A percentile compares a stretch with the other conserved stretches of the same genome.
Evolutionary conservation across 2,888 invertebrate genomes (phyloP).

Genomic region (Mesochorus sp.): DNA sequence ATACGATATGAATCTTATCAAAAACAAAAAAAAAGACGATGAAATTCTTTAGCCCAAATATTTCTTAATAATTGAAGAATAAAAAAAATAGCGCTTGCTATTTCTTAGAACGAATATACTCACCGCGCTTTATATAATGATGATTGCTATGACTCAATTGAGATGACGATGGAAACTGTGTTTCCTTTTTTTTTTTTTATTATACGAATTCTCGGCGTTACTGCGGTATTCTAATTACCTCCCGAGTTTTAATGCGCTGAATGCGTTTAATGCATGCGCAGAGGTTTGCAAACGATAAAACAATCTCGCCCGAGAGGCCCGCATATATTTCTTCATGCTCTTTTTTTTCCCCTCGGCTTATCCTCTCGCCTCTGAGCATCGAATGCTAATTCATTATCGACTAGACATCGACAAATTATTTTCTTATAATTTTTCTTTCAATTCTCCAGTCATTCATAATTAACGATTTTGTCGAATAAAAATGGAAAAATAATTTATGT

Average conservation of each 20-base stretch:
- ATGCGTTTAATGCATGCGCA: not conserved
- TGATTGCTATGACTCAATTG: slow-evolving; percentile 18
- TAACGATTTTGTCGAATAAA: too few species aligned
- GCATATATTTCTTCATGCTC: not conserved
- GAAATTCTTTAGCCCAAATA: not conserved
- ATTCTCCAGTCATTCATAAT: too few species aligned
- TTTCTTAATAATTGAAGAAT: not conserved
- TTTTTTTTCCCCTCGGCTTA: slow-evolving; percentile 7
- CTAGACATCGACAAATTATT: too few species aligned
- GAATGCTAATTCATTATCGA: too few species aligned
- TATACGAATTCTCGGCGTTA: not conserved
- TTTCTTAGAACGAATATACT: not conserved
- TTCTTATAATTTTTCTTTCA: too few species aligned
- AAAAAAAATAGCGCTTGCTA: not conserved
- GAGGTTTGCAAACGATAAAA: not conserved
- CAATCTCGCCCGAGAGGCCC: too few species aligned
- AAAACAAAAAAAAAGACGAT: too few species aligned
- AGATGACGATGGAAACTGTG: not conserved
- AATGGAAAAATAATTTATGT: too few species aligned
- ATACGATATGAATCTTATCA: too few species aligned
- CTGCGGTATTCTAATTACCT: slow-evolving; percentile 10
- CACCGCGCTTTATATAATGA: slow-evolving; percentile 8
- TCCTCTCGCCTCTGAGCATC: too few species aligned
- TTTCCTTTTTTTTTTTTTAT: not conserved
- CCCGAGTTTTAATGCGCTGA: not conserved